phyloP scores from a whole-genome alignment of 2,888 invertebrate genomes.

The Lepidocyrtoides sp. region DNA sequence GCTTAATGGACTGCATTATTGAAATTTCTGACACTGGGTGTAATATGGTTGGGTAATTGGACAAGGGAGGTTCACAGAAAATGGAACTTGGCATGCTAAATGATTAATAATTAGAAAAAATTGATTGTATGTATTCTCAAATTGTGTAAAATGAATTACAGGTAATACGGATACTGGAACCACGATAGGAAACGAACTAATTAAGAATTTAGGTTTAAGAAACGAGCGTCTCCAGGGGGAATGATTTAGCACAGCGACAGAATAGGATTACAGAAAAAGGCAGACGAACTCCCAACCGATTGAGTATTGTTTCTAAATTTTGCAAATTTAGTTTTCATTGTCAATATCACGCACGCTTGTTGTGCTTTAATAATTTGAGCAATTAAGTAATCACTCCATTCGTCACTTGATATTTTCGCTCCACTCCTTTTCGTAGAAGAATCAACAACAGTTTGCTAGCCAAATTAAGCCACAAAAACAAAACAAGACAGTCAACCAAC shows the following conservation, averaged over 20 bases:
- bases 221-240: too few species aligned
- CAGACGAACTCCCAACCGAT: too few species aligned
- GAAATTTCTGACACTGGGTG: neutral
- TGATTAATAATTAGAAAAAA: too few species aligned
- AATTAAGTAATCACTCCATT: slow-evolving; percentile 48
- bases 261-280: neutral
- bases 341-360: slow-evolving; percentile 69
- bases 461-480: slow-evolving; percentile 15
- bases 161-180: too few species aligned
- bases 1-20: neutral
- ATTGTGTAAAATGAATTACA: too few species aligned
- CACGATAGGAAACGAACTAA: too few species aligned
- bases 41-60: too few species aligned
- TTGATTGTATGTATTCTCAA: too few species aligned
- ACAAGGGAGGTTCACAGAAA: too few species aligned
- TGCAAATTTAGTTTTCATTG: slow-evolving; percentile 76
- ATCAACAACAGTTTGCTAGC: neutral
- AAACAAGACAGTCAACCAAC: slow-evolving; percentile 54
- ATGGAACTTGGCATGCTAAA: too few species aligned
- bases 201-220: too few species aligned
- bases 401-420: slow-evolving; percentile 51
- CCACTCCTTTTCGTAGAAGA: neutral
- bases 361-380: slow-evolving; percentile 20
- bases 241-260: too few species aligned
- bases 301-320: neutral